These are phyloP conservation scores for Dicycla oo DNA, from an alignment of 2,888 invertebrate genomes.

Conservation along the genomic window DNA sequence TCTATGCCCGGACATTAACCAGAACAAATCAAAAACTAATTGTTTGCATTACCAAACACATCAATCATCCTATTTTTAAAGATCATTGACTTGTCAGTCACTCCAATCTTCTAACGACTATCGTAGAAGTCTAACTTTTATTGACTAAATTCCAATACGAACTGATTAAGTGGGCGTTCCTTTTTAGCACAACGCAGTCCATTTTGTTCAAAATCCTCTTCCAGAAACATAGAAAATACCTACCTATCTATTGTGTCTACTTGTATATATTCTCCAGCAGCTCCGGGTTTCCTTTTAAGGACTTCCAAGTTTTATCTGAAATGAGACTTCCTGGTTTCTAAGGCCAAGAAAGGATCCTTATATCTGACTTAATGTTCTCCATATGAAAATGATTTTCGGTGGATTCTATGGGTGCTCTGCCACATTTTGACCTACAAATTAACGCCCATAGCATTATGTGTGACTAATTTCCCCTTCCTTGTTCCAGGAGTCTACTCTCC, in stretches of 20 bases:
- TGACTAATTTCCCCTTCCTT: constrained; percentile 10
- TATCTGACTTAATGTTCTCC: neutral
- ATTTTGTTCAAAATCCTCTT: neutral
- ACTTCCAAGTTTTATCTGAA: neutral
- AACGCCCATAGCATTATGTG: neutral
- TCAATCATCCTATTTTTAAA: constrained; percentile 18
- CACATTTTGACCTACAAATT: neutral
- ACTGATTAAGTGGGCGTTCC: neutral
- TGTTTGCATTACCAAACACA: constrained; percentile 5
- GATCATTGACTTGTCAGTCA: constrained; percentile 1
- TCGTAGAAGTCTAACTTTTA: neutral
- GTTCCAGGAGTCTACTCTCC: constrained; percentile 93
- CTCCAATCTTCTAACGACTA: neutral
- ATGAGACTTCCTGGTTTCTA: neutral
- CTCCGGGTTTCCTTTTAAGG: neutral
- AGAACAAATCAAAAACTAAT: constrained; percentile 16
- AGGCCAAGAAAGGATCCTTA: neutral
- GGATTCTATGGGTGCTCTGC: neutral
- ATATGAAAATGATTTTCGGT: neutral
- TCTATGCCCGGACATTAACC: neutral
- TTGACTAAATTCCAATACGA: constrained; percentile 6
- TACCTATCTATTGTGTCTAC: neutral
- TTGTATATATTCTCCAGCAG: neutral
- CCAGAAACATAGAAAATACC: neutral
- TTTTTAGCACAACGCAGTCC: neutral